Conservation (phyloP, 2,888 invertebrate genomes). For the Adelphocoris suturalis region DNA sequence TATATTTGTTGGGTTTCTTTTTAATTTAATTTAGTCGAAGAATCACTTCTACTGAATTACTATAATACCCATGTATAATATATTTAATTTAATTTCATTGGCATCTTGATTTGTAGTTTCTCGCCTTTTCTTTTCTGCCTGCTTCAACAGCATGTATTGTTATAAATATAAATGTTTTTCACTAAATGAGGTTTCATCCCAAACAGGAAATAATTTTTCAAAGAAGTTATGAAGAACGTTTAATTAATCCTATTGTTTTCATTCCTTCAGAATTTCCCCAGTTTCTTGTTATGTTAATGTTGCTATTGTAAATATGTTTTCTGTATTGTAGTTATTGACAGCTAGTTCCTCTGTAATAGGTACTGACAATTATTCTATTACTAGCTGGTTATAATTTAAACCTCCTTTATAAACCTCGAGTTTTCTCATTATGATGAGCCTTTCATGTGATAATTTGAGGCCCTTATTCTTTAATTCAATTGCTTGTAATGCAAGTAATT, state of each 20-base stretch:
- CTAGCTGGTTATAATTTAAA: not conserved
- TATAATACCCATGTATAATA: no score
- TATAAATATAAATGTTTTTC: no score
- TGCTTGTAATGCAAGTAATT: not conserved
- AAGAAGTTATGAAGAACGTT: no score
- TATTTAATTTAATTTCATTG: no score
- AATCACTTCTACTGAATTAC: no score
- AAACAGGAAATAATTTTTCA: no score
- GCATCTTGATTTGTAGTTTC: no score
- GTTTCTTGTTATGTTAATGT: not conserved
- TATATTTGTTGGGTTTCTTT: no score
- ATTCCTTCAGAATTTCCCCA: conserved; percentile 13
- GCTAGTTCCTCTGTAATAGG: not conserved
- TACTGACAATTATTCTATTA: not conserved
- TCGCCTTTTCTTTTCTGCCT: no score
- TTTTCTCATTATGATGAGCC: not conserved
- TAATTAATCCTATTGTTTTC: not conserved
- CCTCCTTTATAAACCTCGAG: not conserved
- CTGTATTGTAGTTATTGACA: not conserved
- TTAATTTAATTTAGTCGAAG: no score
- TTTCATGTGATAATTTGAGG: conserved; percentile 18
- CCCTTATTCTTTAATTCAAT: not conserved
- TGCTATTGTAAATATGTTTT: conserved; percentile 3
- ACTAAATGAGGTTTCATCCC: no score
- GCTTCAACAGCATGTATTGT: no score